Percentiles rank a stretch among this genome's conserved stretches.
These are phyloP conservation scores for Mixornis gularis DNA, from an alignment of 2,113 vertebrate species.

Conservation along the genomic window DNA sequence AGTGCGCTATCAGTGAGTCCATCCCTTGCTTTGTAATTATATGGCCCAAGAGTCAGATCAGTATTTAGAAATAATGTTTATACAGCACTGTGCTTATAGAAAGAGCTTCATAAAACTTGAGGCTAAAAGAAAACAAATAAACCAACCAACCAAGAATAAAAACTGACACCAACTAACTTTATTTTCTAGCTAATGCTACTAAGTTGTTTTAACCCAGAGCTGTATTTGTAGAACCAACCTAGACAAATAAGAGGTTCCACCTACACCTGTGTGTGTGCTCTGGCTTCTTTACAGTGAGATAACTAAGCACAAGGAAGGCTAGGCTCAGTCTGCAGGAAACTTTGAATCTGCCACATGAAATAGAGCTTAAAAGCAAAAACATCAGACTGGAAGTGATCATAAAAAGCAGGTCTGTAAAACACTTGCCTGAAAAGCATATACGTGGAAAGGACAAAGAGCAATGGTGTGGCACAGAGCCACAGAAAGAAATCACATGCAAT, in stretches of 20 bases:
- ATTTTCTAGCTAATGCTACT: neutral
- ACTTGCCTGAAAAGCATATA: neutral
- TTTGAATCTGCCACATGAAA: neutral
- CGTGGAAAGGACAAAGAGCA: slow-evolving; percentile 5
- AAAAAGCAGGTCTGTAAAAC: neutral
- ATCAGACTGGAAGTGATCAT: neutral
- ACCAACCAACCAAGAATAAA: neutral
- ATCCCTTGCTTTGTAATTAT: neutral
- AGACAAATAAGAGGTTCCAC: neutral
- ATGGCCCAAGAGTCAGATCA: neutral
- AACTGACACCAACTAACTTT: neutral
- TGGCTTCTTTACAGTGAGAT: neutral
- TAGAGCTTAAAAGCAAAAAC: neutral
- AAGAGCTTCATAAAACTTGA: neutral
- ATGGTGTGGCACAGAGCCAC: neutral
- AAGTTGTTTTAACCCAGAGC: neutral
- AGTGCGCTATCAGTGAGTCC: fast-evolving
- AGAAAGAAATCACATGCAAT: neutral
- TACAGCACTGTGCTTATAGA: neutral
- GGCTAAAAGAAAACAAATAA: neutral
- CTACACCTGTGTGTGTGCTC: neutral
- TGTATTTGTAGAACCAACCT: neutral
- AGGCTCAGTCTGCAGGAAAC: neutral
- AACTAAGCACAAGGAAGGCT: neutral
- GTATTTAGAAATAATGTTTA: neutral